phyloP scores from a whole-genome alignment of 2,888 invertebrate species.

The Cheilosia impressa region DNA sequence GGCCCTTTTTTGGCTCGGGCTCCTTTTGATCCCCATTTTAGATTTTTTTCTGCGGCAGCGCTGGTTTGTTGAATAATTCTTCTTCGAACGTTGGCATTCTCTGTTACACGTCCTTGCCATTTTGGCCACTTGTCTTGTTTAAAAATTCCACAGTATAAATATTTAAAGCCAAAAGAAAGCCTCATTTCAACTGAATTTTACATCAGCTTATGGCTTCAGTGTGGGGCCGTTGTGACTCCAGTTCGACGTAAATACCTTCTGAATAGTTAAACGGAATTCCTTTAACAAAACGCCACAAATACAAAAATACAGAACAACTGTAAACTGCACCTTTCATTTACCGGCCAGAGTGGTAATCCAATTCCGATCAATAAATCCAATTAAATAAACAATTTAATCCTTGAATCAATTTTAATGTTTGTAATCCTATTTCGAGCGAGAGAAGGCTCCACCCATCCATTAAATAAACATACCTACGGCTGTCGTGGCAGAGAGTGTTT shows the following conservation, averaged over 20 bases:
- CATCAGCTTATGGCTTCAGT: too few species aligned
- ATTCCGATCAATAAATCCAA: slow-evolving; percentile 48
- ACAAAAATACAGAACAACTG: not conserved
- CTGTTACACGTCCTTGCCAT: too few species aligned
- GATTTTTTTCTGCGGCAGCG: too few species aligned
- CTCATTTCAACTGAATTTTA: too few species aligned
- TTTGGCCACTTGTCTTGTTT: too few species aligned
- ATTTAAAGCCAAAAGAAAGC: too few species aligned
- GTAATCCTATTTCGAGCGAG: not conserved
- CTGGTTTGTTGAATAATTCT: not conserved
- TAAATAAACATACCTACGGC: slow-evolving; percentile 32
- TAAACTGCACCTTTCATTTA: not conserved
- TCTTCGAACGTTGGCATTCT: not conserved
- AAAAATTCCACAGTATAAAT: too few species aligned
- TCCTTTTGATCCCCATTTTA: too few species aligned
- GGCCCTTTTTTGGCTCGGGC: too few species aligned
- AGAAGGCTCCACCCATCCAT: not conserved
- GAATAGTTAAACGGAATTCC: slow-evolving; percentile 11
- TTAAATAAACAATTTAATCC: slow-evolving; percentile 55
- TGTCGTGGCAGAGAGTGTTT: slow-evolving; percentile 8
- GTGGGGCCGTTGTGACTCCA: too few species aligned
- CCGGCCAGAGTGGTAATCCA: not conserved
- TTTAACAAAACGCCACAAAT: not conserved
- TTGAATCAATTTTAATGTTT: slow-evolving; percentile 24
- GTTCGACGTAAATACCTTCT: not conserved